Evolutionary conservation across 2,113 vertebrate genomes (phyloP).

Genomic region (Xyliphius kryptos): DNA sequence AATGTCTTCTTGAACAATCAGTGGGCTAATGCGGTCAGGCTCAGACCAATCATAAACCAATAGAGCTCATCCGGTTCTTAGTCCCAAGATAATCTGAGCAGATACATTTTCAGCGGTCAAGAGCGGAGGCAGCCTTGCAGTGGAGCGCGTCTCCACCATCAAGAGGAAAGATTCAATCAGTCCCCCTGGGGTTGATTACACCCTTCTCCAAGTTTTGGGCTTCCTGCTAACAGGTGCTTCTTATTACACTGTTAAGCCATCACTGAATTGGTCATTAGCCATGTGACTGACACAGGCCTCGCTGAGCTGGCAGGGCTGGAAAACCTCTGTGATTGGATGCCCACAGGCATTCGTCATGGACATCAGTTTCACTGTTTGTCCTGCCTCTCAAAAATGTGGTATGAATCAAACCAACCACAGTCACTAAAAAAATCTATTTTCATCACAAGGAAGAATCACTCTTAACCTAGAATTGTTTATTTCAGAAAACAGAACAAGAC

Average conservation of each 20-base stretch:
- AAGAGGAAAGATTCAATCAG: slow-evolving; percentile 66
- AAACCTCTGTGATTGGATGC: slow-evolving; percentile 45
- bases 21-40: slow-evolving; percentile 65
- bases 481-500: neutral
- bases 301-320: slow-evolving; percentile 37
- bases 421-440: slow-evolving; percentile 44
- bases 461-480: slow-evolving; percentile 2
- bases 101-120: slow-evolving; percentile 55
- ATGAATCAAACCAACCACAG: slow-evolving; percentile 51
- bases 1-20: slow-evolving; percentile 66
- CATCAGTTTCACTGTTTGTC: slow-evolving; percentile 44
- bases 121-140: slow-evolving; percentile 42
- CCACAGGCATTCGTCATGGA: slow-evolving; percentile 40
- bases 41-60: slow-evolving; percentile 68
- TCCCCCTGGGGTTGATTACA: slow-evolving; percentile 67
- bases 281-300: slow-evolving; percentile 46
- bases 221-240: slow-evolving; percentile 58
- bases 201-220: slow-evolving; percentile 38
- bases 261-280: slow-evolving; percentile 52
- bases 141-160: slow-evolving; percentile 61
- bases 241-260: slow-evolving; percentile 60
- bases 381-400: slow-evolving; percentile 43
- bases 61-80: slow-evolving; percentile 57
- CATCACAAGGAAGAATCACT: slow-evolving; percentile 20
- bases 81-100: slow-evolving; percentile 57